Conservation (phyloP, 2,888 invertebrate species). For the Apocheima hispidaria region DNA sequence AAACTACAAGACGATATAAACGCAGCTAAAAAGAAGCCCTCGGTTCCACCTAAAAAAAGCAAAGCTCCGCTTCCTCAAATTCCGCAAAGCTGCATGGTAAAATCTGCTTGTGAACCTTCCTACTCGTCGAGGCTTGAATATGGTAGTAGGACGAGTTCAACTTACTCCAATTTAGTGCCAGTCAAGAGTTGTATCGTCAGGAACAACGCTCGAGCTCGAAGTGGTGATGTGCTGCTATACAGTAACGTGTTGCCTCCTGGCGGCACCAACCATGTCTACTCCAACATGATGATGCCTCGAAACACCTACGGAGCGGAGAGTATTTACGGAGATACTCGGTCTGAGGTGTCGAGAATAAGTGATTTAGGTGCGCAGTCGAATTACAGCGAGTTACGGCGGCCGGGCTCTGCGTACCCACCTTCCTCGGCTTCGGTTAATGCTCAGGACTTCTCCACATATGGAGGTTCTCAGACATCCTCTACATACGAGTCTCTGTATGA, state of each 20-base stretch:
- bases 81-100: constrained; percentile 91
- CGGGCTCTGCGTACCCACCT: constrained; percentile 85
- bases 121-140: constrained; percentile 90
- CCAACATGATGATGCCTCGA: constrained; percentile 79
- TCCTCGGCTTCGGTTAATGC: constrained; percentile 81
- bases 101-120: constrained; percentile 90
- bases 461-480: constrained; percentile 87
- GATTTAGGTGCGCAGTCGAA: constrained; percentile 86
- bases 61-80: constrained; percentile 86
- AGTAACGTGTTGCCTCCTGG: constrained; percentile 81
- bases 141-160: constrained; percentile 79
- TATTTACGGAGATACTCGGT: constrained; percentile 73
- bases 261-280: constrained; percentile 82
- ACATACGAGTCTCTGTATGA: constrained; percentile 89
- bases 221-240: constrained; percentile 79
- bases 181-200: constrained; percentile 83
- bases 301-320: constrained; percentile 81
- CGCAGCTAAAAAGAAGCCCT: constrained; percentile 78
- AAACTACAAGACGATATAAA: constrained; percentile 82
- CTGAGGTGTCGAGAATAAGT: constrained; percentile 80
- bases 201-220: constrained; percentile 71
- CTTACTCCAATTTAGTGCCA: constrained; percentile 81
- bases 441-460: constrained; percentile 86
- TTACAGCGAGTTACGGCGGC: constrained; percentile 87
- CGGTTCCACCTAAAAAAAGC: constrained; percentile 80